phyloP scores from a whole-genome alignment of 2,113 vertebrate genomes.

The Hemichromis elongatus region DNA sequence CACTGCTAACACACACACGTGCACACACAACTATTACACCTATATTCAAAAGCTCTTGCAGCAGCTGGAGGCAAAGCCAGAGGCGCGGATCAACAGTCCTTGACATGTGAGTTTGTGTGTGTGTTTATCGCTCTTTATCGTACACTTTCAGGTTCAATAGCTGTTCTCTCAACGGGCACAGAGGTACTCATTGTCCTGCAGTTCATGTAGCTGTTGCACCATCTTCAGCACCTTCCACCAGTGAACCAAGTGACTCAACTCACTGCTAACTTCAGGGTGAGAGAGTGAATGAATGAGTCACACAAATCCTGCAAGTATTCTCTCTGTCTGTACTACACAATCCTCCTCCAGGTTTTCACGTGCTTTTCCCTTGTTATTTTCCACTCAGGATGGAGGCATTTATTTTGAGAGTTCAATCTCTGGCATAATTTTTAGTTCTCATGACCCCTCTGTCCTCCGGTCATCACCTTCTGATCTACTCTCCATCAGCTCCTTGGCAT shows the following conservation, averaged over 20 bases:
- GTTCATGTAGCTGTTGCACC: neutral
- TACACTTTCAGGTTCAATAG: neutral
- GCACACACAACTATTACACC: neutral
- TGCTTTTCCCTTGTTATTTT: neutral
- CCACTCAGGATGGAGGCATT: neutral
- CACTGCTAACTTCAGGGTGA: neutral
- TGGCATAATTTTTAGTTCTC: neutral
- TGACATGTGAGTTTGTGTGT: neutral
- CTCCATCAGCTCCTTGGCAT: conserved; percentile 1
- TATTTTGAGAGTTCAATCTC: neutral
- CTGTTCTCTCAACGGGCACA: neutral
- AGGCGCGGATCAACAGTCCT: neutral
- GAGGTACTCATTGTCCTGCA: conserved; percentile 1
- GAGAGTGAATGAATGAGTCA: neutral
- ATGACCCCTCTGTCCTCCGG: neutral
- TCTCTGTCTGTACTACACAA: neutral
- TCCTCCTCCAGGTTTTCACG: neutral
- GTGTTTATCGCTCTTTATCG: neutral
- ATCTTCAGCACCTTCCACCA: neutral
- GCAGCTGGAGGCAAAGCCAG: neutral
- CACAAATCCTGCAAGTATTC: neutral
- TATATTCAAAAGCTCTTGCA: neutral
- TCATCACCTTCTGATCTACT: neutral
- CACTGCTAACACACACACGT: neutral
- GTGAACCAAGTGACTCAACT: neutral